These are phyloP conservation scores for Glaucidium brasilianum DNA, from an alignment of 2,113 vertebrate species.

Conservation along the genomic window DNA sequence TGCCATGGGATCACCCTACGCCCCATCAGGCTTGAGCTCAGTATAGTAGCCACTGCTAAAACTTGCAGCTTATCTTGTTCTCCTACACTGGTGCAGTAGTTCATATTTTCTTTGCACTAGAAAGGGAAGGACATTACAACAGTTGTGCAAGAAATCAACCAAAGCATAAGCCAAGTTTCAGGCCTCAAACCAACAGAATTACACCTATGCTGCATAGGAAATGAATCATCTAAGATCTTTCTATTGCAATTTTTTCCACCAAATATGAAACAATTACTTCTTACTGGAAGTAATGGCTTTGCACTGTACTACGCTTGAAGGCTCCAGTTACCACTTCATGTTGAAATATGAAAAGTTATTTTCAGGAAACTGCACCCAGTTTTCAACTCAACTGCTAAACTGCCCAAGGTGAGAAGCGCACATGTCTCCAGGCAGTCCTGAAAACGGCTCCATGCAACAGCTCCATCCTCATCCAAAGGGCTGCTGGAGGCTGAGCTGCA, in stretches of 20 bases:
- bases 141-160: constrained; percentile 42
- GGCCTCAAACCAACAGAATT: constrained; percentile 38
- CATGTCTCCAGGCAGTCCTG: not conserved
- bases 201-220: constrained; percentile 50
- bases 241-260: constrained; percentile 10
- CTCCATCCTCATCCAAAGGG: not conserved
- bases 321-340: not conserved
- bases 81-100: not conserved
- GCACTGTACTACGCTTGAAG: not conserved
- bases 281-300: constrained; percentile 24
- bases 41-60: not conserved
- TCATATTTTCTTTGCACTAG: not conserved
- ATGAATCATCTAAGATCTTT: constrained; percentile 52
- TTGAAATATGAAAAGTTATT: not conserved
- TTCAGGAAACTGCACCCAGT: constrained; percentile 52
- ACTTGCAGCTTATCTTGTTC: not conserved
- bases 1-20: not conserved
- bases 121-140: constrained; percentile 16
- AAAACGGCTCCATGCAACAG: not conserved
- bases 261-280: constrained; percentile 7
- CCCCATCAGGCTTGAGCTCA: not conserved
- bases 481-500: not conserved
- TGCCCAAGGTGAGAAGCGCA: not conserved
- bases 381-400: constrained; percentile 24
- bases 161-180: not conserved